These are phyloP conservation scores for Antheraea assamensis DNA, from an alignment of 2,888 invertebrate species.

Conservation along the genomic window DNA sequence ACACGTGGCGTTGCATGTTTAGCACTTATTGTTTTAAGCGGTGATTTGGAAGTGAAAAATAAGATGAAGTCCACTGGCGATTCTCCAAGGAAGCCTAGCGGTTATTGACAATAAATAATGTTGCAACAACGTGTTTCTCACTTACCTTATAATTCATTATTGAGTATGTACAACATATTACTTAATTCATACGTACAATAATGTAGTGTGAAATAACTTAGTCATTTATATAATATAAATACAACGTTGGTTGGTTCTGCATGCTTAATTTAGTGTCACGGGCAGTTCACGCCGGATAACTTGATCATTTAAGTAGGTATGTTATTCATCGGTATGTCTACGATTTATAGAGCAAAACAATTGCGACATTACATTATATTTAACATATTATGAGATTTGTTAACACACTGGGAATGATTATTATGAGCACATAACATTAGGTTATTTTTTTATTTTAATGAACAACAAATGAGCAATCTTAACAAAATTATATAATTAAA, in stretches of 20 bases:
- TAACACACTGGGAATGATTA: neutral
- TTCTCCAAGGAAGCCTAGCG: too few species aligned
- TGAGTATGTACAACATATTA: neutral
- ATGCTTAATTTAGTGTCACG: slow-evolving; percentile 16
- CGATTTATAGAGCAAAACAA: slow-evolving; percentile 25
- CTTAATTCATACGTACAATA: neutral
- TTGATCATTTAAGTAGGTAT: slow-evolving; percentile 25
- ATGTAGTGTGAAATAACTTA: neutral
- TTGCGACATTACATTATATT: slow-evolving; percentile 19
- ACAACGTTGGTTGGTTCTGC: slow-evolving; percentile 5
- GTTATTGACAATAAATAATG: too few species aligned
- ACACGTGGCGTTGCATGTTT: too few species aligned
- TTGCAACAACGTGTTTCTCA: neutral
- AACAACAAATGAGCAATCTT: neutral
- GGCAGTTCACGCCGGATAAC: slow-evolving; percentile 27
- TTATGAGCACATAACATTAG: neutral
- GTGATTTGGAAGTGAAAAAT: too few species aligned
- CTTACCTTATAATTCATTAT: neutral
- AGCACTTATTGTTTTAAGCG: too few species aligned
- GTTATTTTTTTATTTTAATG: neutral
- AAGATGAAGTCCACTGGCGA: too few species aligned
- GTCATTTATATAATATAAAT: neutral
- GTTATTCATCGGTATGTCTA: slow-evolving; percentile 16
- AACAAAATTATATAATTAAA: neutral
- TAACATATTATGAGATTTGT: neutral